Evolutionary conservation across 2,888 invertebrate species (phyloP), one percentile per base, ranked within the genome.

Genomic region (Ectemnius cavifrons): DNA sequence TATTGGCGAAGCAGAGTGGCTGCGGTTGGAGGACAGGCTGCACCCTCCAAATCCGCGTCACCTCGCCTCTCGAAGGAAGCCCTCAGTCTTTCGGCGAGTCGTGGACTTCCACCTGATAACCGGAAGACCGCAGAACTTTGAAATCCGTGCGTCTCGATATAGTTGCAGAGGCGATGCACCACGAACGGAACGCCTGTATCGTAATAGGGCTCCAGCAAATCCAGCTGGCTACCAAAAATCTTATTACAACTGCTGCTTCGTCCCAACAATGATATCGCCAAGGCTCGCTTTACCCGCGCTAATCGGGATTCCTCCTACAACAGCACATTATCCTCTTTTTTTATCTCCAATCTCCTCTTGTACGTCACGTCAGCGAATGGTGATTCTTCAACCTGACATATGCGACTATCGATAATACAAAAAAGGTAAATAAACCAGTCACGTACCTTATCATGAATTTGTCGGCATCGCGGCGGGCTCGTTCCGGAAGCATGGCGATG

Each of bases 1-100:
- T 93, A 94, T 67, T 92, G 91, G 74, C 93, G 92, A 49, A 94
- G 91, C 58, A 93, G 87, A 2, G 92, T 92, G 1, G 93, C 93
- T 6, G 93, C 92, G 2, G 93, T 92, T 74, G 93, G 92, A 28
- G 92, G 90, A 81, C 93, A 93, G 13, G 90, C 92, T 2, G 90
- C 91, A 58, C 90, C 89, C 72, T 92, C 92, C 73, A 93, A 88
- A 79, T 93, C 92, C 49, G 93, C 93, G 85, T 93, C 93, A 2
- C 93, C 93, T 23, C 91, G 89, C 60, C 90, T 89, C 81, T 93
- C 93, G 86, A 93, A 93, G 8, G 92, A 88, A 6, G 87, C 84
- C 75, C 92, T 90, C 58, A 93, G 87, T 67, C 92, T 91, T 74
- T 93, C 93, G 18, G 93, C 92, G 13, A 92, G 86, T 56, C 92